Percentiles rank a stretch among this genome's conserved stretches.
Conservation (phyloP, 2,888 invertebrate genomes). For the Neoascia interrupta region DNA sequence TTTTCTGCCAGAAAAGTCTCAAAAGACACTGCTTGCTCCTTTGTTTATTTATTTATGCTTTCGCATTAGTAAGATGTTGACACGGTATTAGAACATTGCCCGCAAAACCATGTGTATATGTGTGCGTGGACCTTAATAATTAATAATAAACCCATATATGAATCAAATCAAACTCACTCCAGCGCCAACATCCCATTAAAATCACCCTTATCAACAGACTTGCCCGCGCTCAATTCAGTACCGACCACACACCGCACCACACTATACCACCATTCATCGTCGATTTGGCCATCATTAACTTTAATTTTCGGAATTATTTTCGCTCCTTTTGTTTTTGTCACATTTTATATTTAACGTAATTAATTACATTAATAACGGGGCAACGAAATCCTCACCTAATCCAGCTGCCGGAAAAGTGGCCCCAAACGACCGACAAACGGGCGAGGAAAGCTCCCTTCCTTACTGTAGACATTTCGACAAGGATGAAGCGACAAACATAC, state of each 20-base stretch:
- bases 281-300: conserved; percentile 69
- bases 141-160: conserved; percentile 57
- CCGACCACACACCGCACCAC: not conserved
- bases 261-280: conserved; percentile 11
- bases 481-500: conserved; percentile 1
- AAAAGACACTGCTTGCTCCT: conserved; percentile 27
- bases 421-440: conserved; percentile 19
- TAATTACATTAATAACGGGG: conserved; percentile 71
- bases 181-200: too few relatives aligned
- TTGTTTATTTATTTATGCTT: conserved; percentile 47
- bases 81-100: not conserved
- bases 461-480: conserved; percentile 9
- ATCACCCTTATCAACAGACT: too few relatives aligned
- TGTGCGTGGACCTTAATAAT: conserved; percentile 53
- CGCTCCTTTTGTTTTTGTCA: conserved; percentile 72
- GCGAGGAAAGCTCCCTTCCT: conserved; percentile 40
- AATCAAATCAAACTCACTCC: conserved; percentile 34
- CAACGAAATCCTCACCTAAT: conserved; percentile 70
- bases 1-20: conserved; percentile 5
- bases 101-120: conserved; percentile 9
- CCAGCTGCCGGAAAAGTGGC: conserved; percentile 60
- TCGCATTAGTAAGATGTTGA: conserved; percentile 47
- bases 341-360: conserved; percentile 72
- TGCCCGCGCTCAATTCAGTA: not conserved
- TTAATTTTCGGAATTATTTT: conserved; percentile 71